Base-by-base conservation (phyloP, 2,797 vertebrate species). In the Oreochromis mossambicus region DNA sequence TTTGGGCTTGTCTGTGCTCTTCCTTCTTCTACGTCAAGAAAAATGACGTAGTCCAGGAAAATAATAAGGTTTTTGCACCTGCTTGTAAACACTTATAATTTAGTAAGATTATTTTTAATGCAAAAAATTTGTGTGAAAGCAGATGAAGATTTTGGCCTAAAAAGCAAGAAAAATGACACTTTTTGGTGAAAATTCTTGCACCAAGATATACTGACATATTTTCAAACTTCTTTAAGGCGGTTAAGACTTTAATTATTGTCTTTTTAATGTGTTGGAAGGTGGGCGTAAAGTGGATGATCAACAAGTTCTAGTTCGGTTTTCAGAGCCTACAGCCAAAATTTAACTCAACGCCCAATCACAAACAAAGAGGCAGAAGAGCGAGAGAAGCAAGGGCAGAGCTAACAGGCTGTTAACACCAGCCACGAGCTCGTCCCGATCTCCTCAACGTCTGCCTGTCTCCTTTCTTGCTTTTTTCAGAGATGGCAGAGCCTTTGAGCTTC, bases 401-500 rank as follows among this genome's bases (percentile, higher is more conserved):
- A 95, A 87, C 91, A 93, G 86, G 90, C 91, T 94, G 91, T 94
- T 93, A 94, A 95, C 94, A 92, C 88, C 86, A 88, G 90, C 80
- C 94, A 46, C 83, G 81, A 88, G 91, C 89, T 70, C 77, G 78
- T 91, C 86, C 86, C 80, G 80, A 87, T 93, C 93, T 92, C 89
- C 89, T 93, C 87, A 86, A 83, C 80, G 90, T 94, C 90, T 66
- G 61, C 61, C 61, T 90, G 87, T 76, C 90, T 92, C 83, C 87
- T 94, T 88, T 91, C 89, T 92, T 90, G 90, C 91, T 87, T 92
- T 91, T 93, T 92, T 91, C 91, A 88, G 92, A 94, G 91, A 94
- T 50, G 93, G 92, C 92, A 87, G 82, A 88, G 89, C 94, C 95
- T 95, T 96, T 95, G 93, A 95, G 95, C 93, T 93, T 92, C 83